Percentiles rank a stretch among this genome's conserved stretches.
Evolutionary conservation across 2,113 vertebrate species (phyloP).

Genomic region (Atherinomorus stipes): DNA sequence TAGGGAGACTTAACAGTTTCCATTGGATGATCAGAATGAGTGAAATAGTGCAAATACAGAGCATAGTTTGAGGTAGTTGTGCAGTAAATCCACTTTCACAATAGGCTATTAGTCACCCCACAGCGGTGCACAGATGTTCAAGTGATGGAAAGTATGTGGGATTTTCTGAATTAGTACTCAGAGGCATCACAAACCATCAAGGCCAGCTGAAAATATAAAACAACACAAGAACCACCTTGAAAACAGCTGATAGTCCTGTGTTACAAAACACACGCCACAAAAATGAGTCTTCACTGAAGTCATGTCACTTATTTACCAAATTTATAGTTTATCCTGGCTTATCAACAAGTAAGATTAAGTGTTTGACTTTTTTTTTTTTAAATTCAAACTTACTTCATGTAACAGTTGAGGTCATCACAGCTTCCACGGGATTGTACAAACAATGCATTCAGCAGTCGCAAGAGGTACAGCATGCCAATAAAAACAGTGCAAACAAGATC

Average conservation of each 20-base stretch:
- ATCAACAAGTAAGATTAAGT: too few relatives aligned
- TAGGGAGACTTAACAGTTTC: constrained; percentile 32
- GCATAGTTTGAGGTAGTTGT: constrained; percentile 56
- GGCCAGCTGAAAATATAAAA: neutral
- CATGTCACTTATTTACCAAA: neutral
- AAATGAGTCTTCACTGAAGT: neutral
- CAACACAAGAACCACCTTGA: neutral
- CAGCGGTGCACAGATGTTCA: neutral
- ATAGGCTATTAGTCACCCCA: neutral
- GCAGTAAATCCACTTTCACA: neutral
- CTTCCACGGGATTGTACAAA: neutral
- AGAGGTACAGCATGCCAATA: constrained; percentile 12
- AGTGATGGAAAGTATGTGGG: neutral
- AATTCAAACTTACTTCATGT: neutral
- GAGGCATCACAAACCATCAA: neutral
- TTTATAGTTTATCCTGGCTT: neutral
- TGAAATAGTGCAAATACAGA: constrained; percentile 74
- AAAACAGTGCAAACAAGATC: constrained; percentile 64
- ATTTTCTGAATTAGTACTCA: neutral
- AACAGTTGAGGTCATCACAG: neutral
- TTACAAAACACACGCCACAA: neutral
- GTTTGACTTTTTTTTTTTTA: neutral
- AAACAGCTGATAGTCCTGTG: neutral
- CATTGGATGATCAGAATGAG: constrained; percentile 12
- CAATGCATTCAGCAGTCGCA: constrained; percentile 59